phyloP scores from a whole-genome alignment of 2,113 vertebrate genomes.

The Hirundichthys speculiger region DNA sequence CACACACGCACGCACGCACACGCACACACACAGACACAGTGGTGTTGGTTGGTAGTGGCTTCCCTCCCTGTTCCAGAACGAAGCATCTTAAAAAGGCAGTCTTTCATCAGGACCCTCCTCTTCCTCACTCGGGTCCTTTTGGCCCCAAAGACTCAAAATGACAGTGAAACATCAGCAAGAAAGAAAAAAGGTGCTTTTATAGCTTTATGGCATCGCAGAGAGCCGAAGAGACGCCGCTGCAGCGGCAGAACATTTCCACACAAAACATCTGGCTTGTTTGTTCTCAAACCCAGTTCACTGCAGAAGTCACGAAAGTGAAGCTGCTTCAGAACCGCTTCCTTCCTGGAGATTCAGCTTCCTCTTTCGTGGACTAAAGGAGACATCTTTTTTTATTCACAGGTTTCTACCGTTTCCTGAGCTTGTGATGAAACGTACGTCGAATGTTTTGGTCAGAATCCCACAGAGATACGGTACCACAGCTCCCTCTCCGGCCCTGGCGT shows the following conservation, averaged over 20 bases:
- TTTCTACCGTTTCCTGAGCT: no score
- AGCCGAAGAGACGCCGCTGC: conserved; percentile 37
- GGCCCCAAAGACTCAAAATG: conserved; percentile 52
- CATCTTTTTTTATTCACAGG: no score
- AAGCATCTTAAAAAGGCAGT: conserved; percentile 58
- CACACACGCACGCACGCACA: conserved; percentile 14
- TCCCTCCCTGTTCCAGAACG: conserved; percentile 63
- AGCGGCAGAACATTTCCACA: conserved; percentile 28
- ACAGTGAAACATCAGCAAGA: conserved; percentile 65
- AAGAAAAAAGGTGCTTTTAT: conserved; percentile 62
- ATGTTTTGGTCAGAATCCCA: no score
- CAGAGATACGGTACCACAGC: no score
- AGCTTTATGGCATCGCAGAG: conserved; percentile 56
- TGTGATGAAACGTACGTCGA: no score
- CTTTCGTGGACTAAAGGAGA: no score
- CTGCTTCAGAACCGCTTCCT: no score
- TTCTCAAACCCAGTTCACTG: no score
- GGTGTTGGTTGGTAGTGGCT: conserved; percentile 67
- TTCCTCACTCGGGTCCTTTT: conserved; percentile 46
- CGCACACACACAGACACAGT: conserved; percentile 46
- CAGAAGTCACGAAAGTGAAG: no score
- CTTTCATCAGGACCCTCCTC: conserved; percentile 50
- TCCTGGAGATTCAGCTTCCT: no score
- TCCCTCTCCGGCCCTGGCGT: no score
- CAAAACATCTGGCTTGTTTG: background rate